A percentile compares a stretch with the other conserved stretches of the same genome.
Evolutionary conservation across 2,113 vertebrate genomes (phyloP).

Genomic region (Phycodurus eques): DNA sequence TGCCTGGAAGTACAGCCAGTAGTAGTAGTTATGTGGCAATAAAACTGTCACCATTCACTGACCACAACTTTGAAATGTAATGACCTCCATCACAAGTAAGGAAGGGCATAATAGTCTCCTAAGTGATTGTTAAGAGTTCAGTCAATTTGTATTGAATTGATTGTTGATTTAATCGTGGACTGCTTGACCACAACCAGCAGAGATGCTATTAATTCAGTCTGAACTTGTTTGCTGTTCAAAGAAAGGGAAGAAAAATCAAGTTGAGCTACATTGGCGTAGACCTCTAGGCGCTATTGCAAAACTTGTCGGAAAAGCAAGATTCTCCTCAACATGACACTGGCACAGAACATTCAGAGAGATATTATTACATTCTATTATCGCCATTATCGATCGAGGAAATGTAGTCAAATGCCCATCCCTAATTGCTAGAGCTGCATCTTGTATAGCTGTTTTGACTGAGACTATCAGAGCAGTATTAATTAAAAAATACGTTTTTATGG

Average conservation of each 20-base stretch:
- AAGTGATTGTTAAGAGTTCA: not conserved
- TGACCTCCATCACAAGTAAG: not conserved
- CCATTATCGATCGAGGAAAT: not conserved
- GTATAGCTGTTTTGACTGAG: too few species aligned
- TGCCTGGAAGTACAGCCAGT: not conserved
- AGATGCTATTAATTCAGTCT: not conserved
- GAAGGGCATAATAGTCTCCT: not conserved
- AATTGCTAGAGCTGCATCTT: not conserved
- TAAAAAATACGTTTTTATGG: too few species aligned
- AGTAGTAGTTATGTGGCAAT: not conserved
- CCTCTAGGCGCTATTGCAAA: not conserved
- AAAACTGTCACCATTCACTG: not conserved
- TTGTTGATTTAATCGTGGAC: not conserved
- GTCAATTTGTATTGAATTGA: not conserved
- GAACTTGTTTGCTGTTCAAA: not conserved
- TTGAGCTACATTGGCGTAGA: not conserved
- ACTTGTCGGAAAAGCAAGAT: not conserved
- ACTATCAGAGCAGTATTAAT: too few species aligned
- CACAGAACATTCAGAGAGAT: too few species aligned
- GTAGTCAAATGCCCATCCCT: not conserved
- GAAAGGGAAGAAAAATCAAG: not conserved
- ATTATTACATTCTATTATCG: not conserved
- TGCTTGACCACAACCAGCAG: not conserved
- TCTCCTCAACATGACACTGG: not conserved
- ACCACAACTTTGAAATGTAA: not conserved